These are phyloP conservation scores for Anguilla megastoma DNA, from an alignment of 2,797 vertebrate genomes.

Conservation along the genomic window DNA sequence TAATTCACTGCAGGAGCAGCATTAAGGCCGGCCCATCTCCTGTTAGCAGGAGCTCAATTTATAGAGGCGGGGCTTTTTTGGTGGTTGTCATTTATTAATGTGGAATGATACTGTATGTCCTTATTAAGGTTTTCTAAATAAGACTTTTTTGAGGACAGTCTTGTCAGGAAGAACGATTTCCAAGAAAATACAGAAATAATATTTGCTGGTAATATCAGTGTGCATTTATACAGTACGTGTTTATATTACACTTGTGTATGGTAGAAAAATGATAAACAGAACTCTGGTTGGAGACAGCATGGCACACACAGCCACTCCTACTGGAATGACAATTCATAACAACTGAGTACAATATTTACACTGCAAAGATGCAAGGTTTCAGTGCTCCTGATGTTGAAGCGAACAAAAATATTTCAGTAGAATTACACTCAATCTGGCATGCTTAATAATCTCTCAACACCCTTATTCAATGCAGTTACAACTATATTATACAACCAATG, in stretches of 20 bases:
- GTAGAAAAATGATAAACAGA: neutral
- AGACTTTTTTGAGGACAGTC: slow-evolving; percentile 38
- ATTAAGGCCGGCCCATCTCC: slow-evolving; percentile 53
- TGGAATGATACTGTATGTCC: slow-evolving; percentile 37
- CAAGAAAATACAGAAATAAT: neutral
- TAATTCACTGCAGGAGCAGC: slow-evolving; percentile 68
- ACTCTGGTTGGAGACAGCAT: neutral
- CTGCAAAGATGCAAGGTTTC: too few relatives aligned
- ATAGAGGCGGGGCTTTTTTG: slow-evolving; percentile 41
- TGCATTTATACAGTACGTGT: neutral
- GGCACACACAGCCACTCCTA: neutral
- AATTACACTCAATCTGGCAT: neutral
- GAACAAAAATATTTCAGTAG: slow-evolving; percentile 2
- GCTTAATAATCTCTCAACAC: neutral
- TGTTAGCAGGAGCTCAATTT: slow-evolving; percentile 58
- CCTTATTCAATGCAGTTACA: neutral
- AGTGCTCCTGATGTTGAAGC: neutral
- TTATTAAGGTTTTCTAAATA: slow-evolving; percentile 43
- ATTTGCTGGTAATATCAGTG: neutral
- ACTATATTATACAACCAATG: neutral
- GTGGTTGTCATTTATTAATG: slow-evolving; percentile 40
- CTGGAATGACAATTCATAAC: too few relatives aligned
- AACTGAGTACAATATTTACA: neutral
- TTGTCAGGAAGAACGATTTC: neutral
- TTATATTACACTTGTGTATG: neutral